These are phyloP conservation scores for Tribolium madens DNA, from an alignment of 1,140 invertebrate genomes.

Conservation along the genomic window DNA sequence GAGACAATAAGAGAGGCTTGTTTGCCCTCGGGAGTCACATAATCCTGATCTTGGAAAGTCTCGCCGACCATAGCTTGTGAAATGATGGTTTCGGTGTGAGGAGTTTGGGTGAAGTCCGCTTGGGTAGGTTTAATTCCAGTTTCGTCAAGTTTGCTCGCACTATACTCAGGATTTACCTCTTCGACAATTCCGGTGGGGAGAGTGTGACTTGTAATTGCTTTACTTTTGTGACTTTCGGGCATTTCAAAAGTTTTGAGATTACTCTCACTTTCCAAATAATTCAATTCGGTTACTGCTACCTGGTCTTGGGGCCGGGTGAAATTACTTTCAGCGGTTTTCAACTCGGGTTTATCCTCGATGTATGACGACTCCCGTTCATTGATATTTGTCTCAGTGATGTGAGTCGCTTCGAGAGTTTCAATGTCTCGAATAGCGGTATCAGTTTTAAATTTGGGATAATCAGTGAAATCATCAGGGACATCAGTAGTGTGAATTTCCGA, in stretches of 20 bases:
- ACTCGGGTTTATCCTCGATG: conserved; percentile 61
- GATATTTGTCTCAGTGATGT: conserved; percentile 68
- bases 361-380: conserved; percentile 70
- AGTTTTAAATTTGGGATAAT: conserved; percentile 68
- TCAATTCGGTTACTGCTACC: conserved; percentile 68
- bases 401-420: conserved; percentile 70
- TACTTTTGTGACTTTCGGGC: conserved; percentile 71
- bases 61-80: conserved; percentile 69
- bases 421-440: conserved; percentile 68
- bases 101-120: conserved; percentile 68
- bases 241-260: conserved; percentile 66
- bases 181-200: conserved; percentile 72
- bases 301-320: conserved; percentile 66
- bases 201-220: conserved; percentile 68
- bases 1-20: conserved; percentile 67
- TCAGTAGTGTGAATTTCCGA: conserved; percentile 71
- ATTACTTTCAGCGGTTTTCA: conserved; percentile 63
- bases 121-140: conserved; percentile 60
- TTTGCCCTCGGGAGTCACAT: conserved; percentile 64
- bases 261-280: conserved; percentile 71
- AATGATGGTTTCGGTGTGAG: conserved; percentile 69
- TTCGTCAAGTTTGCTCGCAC: conserved; percentile 66
- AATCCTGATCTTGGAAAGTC: conserved; percentile 60
- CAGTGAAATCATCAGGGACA: conserved; percentile 68
- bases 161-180: conserved; percentile 70